phyloP scores from a whole-genome alignment of 1,140 invertebrate species.

The Drosophila asahinai region DNA sequence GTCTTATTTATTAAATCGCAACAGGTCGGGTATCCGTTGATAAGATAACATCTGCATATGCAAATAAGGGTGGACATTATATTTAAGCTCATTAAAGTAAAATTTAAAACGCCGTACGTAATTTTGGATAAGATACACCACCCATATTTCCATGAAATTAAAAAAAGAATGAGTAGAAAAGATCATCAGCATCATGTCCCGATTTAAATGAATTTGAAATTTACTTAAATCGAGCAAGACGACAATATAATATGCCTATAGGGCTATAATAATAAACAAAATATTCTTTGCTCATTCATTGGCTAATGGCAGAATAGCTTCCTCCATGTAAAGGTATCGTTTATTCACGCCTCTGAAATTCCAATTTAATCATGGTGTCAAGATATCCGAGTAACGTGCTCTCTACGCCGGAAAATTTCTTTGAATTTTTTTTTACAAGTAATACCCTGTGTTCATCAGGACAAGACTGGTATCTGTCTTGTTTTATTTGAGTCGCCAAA shows the following conservation, averaged over 20 bases:
- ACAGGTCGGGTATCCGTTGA: slow-evolving; percentile 5
- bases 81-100: background rate
- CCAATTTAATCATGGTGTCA: slow-evolving; percentile 7
- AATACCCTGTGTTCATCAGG: background rate
- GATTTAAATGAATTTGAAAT: background rate
- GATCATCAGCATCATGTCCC: background rate
- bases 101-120: background rate
- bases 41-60: slow-evolving; percentile 28
- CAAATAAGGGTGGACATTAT: slow-evolving; percentile 8
- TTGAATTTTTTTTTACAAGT: slow-evolving; percentile 12
- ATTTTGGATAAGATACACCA: background rate
- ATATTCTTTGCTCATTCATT: too few species aligned
- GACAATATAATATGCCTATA: background rate
- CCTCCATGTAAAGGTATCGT: background rate
- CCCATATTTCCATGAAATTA: background rate
- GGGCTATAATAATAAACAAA: slow-evolving; percentile 3
- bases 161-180: background rate
- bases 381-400: slow-evolving; percentile 3
- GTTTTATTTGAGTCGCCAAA: background rate
- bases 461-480: background rate
- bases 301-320: too few species aligned
- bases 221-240: background rate
- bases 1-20: background rate
- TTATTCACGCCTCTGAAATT: slow-evolving; percentile 11
- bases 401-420: slow-evolving; percentile 1